These are phyloP conservation scores for Drosophila arawakana DNA, from an alignment of 1,140 invertebrate genomes.

Conservation along the genomic window DNA sequence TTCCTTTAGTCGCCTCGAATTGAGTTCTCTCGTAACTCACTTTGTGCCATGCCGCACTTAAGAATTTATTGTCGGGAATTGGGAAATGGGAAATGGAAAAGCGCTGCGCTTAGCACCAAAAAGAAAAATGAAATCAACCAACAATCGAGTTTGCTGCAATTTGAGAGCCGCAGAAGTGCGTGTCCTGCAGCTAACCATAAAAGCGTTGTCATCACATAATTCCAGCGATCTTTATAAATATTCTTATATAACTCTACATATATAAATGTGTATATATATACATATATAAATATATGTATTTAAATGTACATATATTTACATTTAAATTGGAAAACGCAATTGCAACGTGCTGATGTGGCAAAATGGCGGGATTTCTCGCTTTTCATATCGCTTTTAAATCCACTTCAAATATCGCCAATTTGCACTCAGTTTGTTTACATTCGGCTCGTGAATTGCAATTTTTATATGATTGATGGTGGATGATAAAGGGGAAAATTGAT, in stretches of 20 bases:
- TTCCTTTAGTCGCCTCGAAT: slow-evolving; percentile 47
- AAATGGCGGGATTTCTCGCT: background rate
- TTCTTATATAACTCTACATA: slow-evolving; percentile 16
- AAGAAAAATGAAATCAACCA: slow-evolving; percentile 17
- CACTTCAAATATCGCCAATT: slow-evolving; percentile 41
- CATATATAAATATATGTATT: background rate
- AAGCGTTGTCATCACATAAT: slow-evolving; percentile 47
- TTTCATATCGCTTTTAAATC: slow-evolving; percentile 6
- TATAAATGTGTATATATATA: slow-evolving; percentile 20
- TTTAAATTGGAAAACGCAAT: slow-evolving; percentile 34
- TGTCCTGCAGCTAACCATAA: slow-evolving; percentile 50
- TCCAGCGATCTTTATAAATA: slow-evolving; percentile 19
- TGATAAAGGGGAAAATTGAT: background rate
- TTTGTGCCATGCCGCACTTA: background rate
- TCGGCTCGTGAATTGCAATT: slow-evolving; percentile 23
- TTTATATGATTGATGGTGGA: slow-evolving; percentile 24
- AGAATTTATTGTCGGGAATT: background rate
- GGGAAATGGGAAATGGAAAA: slow-evolving; percentile 6
- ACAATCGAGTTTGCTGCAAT: slow-evolving; percentile 30
- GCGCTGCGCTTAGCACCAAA: slow-evolving; percentile 30
- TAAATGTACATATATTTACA: slow-evolving; percentile 24
- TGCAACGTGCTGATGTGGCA: slow-evolving; percentile 34
- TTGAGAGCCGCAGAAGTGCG: slow-evolving; percentile 48
- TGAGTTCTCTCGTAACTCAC: background rate
- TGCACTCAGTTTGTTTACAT: slow-evolving; percentile 33